These are phyloP conservation scores for Bucco capensis DNA, from an alignment of 2,113 vertebrate genomes.

Conservation along the genomic window DNA sequence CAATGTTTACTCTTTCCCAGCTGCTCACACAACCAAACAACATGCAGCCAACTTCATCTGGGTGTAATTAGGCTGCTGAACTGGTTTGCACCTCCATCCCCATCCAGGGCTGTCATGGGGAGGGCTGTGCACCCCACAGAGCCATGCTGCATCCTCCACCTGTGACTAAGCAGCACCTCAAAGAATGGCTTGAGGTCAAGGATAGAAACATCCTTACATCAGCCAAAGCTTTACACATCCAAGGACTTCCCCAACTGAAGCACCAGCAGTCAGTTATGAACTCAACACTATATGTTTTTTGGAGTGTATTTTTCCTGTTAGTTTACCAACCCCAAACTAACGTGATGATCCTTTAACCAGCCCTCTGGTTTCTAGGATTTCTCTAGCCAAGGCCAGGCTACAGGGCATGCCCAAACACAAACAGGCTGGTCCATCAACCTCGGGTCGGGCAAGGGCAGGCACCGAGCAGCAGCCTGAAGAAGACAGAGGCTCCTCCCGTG, in stretches of 20 bases:
- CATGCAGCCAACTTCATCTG: background rate
- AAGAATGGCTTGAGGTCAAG: background rate
- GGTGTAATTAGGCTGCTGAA: background rate
- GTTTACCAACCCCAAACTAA: background rate
- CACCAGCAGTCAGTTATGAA: background rate
- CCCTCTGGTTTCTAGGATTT: background rate
- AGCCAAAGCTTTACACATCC: background rate
- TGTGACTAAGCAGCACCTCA: background rate
- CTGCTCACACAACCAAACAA: background rate
- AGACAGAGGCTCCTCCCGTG: too few species aligned
- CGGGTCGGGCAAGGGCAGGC: fast-evolving
- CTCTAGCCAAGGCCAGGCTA: background rate
- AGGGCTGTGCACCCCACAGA: background rate
- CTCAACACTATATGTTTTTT: background rate
- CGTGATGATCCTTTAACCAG: background rate
- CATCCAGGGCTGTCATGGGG: background rate
- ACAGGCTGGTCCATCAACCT: fast-evolving
- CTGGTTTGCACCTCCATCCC: background rate
- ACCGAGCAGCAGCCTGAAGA: too few species aligned
- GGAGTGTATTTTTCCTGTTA: fast-evolving
- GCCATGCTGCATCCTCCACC: background rate
- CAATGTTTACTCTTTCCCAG: background rate
- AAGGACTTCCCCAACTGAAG: background rate
- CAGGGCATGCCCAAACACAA: fast-evolving
- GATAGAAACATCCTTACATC: background rate